phyloP scores from a whole-genome alignment of 1,140 invertebrate genomes.

The Cyrtorhinus lividipennis region DNA sequence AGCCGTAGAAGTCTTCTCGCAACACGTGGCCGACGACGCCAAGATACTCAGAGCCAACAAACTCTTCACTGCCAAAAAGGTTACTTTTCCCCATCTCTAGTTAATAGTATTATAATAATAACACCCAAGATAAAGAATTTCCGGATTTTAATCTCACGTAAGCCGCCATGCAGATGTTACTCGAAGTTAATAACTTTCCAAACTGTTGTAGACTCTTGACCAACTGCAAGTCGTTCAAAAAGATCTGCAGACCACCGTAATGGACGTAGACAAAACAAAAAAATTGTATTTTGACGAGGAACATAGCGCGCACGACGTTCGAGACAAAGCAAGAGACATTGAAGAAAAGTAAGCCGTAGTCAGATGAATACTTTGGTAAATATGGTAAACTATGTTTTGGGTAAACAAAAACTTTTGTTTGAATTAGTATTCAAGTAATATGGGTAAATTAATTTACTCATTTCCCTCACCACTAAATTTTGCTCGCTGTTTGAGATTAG shows the following conservation, averaged over 20 bases:
- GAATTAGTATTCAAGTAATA: neutral
- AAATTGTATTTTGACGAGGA: constrained; percentile 93
- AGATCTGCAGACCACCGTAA: constrained; percentile 71
- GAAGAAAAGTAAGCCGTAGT: constrained; percentile 75
- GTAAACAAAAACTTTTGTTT: neutral
- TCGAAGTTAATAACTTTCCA: neutral
- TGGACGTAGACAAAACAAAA: constrained; percentile 86
- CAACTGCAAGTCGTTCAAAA: constrained; percentile 76
- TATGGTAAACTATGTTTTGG: neutral
- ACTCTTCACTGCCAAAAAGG: constrained; percentile 73
- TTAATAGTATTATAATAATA: no score
- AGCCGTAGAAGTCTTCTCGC: constrained; percentile 84
- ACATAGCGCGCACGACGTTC: constrained; percentile 82
- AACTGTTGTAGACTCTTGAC: constrained; percentile 50
- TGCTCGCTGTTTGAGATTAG: neutral
- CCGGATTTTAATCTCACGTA: neutral
- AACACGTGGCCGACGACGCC: constrained; percentile 84
- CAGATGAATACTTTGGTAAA: no score
- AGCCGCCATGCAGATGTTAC: neutral
- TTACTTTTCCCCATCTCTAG: no score
- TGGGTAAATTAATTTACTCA: neutral
- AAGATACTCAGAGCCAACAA: constrained; percentile 73
- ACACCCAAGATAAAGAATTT: no score
- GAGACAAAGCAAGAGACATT: constrained; percentile 86
- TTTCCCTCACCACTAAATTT: neutral